Evolutionary conservation across 2,888 invertebrate genomes (phyloP).

Genomic region (Meteorus cinctellus): DNA sequence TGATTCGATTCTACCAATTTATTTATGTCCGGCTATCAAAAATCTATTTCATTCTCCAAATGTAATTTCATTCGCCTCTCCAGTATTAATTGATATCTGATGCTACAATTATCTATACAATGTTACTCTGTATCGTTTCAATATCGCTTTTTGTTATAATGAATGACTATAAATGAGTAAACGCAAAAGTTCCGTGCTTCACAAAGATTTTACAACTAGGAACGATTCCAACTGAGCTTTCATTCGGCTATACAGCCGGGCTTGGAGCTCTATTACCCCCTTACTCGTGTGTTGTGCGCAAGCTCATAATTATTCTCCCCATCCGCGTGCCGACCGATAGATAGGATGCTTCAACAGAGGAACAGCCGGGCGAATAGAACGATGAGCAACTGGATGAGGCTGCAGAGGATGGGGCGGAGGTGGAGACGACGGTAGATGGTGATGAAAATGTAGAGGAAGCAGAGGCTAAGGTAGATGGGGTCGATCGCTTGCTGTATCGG

Average conservation of each 20-base stretch:
- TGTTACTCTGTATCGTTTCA: no score
- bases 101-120: background rate
- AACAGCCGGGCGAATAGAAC: background rate
- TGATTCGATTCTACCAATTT: background rate
- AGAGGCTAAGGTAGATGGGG: background rate
- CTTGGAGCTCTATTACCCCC: slow-evolving; percentile 64
- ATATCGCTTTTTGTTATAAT: background rate
- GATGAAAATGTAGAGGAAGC: slow-evolving; percentile 18
- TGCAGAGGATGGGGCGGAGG: background rate
- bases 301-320: slow-evolving; percentile 71
- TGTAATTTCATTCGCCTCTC: background rate
- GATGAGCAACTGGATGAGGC: background rate
- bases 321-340: slow-evolving; percentile 54
- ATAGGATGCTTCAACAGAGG: slow-evolving; percentile 18
- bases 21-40: background rate
- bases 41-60: background rate
- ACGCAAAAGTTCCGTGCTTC: background rate
- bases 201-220: slow-evolving; percentile 51
- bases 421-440: background rate
- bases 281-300: slow-evolving; percentile 65
- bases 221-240: slow-evolving; percentile 60
- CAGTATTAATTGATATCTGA: background rate
- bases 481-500: slow-evolving; percentile 27
- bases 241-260: slow-evolving; percentile 64
- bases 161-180: background rate